A percentile compares a stretch with the other conserved stretches of the same genome.
phyloP scores from a whole-genome alignment of 2,113 vertebrate species.

The Boleophthalmus pectinirostris region DNA sequence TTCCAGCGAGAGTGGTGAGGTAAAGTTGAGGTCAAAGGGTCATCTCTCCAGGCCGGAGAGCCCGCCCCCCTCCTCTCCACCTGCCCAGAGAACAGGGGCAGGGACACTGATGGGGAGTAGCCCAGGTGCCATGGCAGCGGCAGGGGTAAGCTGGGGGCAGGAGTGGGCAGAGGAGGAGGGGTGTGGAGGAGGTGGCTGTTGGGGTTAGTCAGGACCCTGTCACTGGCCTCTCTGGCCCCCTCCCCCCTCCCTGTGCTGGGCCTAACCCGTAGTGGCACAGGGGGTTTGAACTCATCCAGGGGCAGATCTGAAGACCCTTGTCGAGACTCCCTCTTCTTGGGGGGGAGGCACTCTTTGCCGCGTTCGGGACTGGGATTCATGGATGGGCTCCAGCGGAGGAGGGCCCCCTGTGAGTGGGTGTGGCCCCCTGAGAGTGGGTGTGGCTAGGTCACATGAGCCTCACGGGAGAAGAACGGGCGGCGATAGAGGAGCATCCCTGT shows the following conservation, averaged over 20 bases:
- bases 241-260: conserved; percentile 62
- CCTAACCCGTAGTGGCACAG: conserved; percentile 70
- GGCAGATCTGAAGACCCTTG: conserved; percentile 72
- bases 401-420: conserved; percentile 67
- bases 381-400: conserved; percentile 74
- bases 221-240: conserved; percentile 56
- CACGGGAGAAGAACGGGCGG: conserved; percentile 71
- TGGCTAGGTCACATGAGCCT: conserved; percentile 83
- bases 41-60: conserved; percentile 77
- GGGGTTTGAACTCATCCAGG: conserved; percentile 78
- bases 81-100: conserved; percentile 64
- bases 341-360: conserved; percentile 82
- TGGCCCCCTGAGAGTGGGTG: conserved; percentile 68
- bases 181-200: conserved; percentile 61
- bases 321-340: conserved; percentile 81
- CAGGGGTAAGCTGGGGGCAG: conserved; percentile 53
- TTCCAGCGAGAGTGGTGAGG: conserved; percentile 74
- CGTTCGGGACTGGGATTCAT: conserved; percentile 83
- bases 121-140: conserved; percentile 72
- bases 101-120: conserved; percentile 66
- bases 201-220: conserved; percentile 56
- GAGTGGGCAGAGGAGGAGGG: conserved; percentile 66
- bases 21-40: conserved; percentile 55
- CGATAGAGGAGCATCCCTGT: conserved; percentile 77
- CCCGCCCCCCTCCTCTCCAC: conserved; percentile 66